Conservation (phyloP, 2,113 vertebrate species). For the Nothoprocta pentlandii region DNA sequence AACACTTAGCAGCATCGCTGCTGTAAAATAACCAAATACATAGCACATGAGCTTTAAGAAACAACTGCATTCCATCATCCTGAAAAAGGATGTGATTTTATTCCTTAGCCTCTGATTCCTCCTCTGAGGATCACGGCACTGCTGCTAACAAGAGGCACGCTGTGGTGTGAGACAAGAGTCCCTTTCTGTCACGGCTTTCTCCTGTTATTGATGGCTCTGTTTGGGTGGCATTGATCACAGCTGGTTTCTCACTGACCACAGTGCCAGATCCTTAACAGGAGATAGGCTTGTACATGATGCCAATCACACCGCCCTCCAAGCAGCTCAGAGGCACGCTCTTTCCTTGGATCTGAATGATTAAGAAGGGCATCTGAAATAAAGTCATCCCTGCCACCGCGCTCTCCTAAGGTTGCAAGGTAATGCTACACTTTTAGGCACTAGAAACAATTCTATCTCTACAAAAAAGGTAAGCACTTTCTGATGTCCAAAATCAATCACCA, state of each 20-base stretch:
- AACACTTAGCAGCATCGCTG: not conserved
- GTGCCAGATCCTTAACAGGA: not conserved
- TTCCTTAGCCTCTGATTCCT: conserved; percentile 13
- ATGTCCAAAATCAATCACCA: not conserved
- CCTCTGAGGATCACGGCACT: not conserved
- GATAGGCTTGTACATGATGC: not conserved
- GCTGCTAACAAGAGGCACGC: conserved; percentile 27
- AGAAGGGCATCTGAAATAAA: conserved; percentile 3
- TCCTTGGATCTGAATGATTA: conserved; percentile 15
- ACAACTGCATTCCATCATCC: conserved; percentile 12
- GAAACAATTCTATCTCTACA: not conserved
- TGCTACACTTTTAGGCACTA: not conserved
- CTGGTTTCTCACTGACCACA: not conserved
- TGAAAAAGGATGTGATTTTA: conserved; percentile 22
- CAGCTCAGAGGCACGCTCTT: not conserved
- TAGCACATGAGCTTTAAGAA: conserved; percentile 9
- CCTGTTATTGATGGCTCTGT: conserved; percentile 1
- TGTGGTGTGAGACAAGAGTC: not conserved
- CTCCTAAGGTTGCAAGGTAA: not conserved
- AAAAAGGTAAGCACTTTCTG: not conserved
- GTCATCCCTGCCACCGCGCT: not conserved
- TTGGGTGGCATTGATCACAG: conserved; percentile 5
- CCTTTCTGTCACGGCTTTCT: conserved; percentile 5
- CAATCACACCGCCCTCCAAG: not conserved
- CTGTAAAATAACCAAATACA: conserved; percentile 19